Evolutionary conservation across 2,113 vertebrate species (phyloP).

Genomic region (Anseranas semipalmata): DNA sequence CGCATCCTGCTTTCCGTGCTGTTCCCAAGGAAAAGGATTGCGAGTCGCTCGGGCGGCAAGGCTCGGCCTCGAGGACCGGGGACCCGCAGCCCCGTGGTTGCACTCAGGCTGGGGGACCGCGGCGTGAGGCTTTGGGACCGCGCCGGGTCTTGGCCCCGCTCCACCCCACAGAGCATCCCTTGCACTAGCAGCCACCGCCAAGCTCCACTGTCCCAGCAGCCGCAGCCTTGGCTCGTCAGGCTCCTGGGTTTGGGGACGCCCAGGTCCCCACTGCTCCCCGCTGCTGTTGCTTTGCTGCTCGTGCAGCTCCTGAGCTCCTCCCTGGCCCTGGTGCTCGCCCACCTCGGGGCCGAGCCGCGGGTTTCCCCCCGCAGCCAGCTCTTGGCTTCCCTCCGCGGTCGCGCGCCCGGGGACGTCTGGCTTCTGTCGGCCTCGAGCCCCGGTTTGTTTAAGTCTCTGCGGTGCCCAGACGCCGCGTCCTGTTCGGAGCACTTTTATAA

Average conservation of each 20-base stretch:
- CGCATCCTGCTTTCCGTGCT: not conserved
- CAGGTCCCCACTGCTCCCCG: not conserved
- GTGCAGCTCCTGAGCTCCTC: not conserved
- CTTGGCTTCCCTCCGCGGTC: not conserved
- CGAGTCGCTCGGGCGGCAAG: not conserved
- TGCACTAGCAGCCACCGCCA: not conserved
- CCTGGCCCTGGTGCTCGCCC: not conserved
- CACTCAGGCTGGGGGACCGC: not conserved
- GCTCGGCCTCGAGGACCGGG: not conserved
- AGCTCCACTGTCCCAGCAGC: not conserved
- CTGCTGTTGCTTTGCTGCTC: not conserved
- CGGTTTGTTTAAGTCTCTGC: not conserved
- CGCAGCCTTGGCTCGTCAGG: rapidly evolving
- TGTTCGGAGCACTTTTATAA: not conserved
- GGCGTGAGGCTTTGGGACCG: not conserved
- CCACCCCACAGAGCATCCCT: not conserved
- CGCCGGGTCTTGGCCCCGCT: not conserved
- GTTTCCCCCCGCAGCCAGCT: not conserved
- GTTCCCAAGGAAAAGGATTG: no score
- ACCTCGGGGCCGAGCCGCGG: rapidly evolving
- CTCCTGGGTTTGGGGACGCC: not conserved
- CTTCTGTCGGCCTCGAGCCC: not conserved
- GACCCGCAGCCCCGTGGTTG: not conserved
- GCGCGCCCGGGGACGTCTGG: not conserved
- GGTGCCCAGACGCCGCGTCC: no score